phyloP scores from a whole-genome alignment of 2,888 invertebrate species.

The Apamea monoglypha region DNA sequence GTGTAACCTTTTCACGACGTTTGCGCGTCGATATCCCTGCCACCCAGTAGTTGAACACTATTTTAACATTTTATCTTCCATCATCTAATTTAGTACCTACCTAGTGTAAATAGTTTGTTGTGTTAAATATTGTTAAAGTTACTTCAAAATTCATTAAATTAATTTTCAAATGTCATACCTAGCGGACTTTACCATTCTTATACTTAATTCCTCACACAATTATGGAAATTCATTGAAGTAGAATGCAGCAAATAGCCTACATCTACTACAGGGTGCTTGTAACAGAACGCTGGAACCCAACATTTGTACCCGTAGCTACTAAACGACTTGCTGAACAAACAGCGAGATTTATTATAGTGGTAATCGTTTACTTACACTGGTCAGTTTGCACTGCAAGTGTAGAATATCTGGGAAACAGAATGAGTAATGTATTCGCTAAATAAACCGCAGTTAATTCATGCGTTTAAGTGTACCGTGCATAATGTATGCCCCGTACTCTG shows the following conservation, averaged over 20 bases:
- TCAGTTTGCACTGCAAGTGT: slow-evolving; percentile 39
- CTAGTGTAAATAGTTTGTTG: not conserved
- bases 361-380: slow-evolving; percentile 54
- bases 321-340: slow-evolving; percentile 56
- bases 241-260: slow-evolving; percentile 35
- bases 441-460: slow-evolving; percentile 20
- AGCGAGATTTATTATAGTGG: slow-evolving; percentile 49
- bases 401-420: slow-evolving; percentile 37
- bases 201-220: not conserved
- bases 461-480: slow-evolving; percentile 23
- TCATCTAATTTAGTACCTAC: not conserved
- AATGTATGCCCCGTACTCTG: not conserved
- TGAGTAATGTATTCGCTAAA: slow-evolving; percentile 48
- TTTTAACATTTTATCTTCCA: too few species aligned
- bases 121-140: not conserved
- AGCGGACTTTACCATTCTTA: too few species aligned
- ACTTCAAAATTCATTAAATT: too few species aligned
- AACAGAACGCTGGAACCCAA: slow-evolving; percentile 25
- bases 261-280: slow-evolving; percentile 32
- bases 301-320: slow-evolving; percentile 63
- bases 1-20: too few species aligned
- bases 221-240: slow-evolving; percentile 33
- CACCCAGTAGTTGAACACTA: too few species aligned
- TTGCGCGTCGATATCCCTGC: too few species aligned
- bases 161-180: not conserved